phyloP scores from a whole-genome alignment of 2,888 invertebrate genomes.

The Acleris literana region DNA sequence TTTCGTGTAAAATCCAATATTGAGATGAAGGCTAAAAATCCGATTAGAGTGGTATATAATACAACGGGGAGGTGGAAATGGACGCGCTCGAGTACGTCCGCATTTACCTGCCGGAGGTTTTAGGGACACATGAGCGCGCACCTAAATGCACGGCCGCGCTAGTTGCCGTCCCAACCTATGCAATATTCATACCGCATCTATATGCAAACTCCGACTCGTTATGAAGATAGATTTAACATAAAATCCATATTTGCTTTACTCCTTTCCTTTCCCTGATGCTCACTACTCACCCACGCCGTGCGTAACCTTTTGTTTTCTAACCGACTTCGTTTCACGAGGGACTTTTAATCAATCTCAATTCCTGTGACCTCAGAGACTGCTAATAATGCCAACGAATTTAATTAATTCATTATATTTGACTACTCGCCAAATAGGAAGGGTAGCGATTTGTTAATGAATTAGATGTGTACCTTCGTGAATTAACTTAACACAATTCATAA shows the following conservation, averaged over 20 bases:
- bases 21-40: slow-evolving; percentile 28
- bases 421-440: too few species aligned
- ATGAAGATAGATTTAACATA: slow-evolving; percentile 32
- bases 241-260: slow-evolving; percentile 28
- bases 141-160: slow-evolving; percentile 29
- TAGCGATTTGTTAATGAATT: too few species aligned
- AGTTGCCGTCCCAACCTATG: slow-evolving; percentile 25
- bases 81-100: slow-evolving; percentile 11
- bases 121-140: slow-evolving; percentile 27
- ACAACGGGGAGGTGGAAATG: slow-evolving; percentile 21
- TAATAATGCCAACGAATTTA: slow-evolving; percentile 16
- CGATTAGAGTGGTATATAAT: slow-evolving; percentile 29
- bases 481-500: too few species aligned
- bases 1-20: not conserved
- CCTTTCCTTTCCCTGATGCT: slow-evolving; percentile 9
- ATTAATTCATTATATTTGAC: not conserved
- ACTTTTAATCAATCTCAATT: slow-evolving; percentile 35
- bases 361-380: slow-evolving; percentile 16
- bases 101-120: slow-evolving; percentile 26
- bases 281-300: slow-evolving; percentile 5
- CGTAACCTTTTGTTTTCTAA: slow-evolving; percentile 11
- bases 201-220: slow-evolving; percentile 30
- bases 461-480: too few species aligned
- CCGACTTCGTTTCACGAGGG: slow-evolving; percentile 23
- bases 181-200: slow-evolving; percentile 33